These are phyloP conservation scores for Spondyliosoma cantharus DNA, from an alignment of 2,797 vertebrate genomes.

Conservation along the genomic window DNA sequence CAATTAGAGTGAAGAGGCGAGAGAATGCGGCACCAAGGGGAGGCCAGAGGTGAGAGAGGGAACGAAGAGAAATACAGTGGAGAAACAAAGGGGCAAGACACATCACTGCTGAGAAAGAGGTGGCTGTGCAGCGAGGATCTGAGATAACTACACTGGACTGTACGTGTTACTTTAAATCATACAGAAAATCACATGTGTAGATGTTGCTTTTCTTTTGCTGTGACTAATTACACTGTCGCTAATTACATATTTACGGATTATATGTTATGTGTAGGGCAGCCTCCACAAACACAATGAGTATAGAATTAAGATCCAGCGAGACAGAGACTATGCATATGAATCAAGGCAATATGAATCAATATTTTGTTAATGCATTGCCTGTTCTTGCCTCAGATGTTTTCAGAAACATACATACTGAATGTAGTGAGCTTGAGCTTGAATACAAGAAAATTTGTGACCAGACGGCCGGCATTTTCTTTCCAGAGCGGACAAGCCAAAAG, in stretches of 20 bases:
- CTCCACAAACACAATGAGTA: too few species aligned
- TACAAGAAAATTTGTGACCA: too few species aligned
- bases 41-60: slow-evolving; percentile 65
- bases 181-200: not conserved
- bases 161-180: slow-evolving; percentile 2
- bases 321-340: too few species aligned
- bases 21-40: slow-evolving; percentile 37
- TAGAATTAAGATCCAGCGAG: too few species aligned
- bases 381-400: too few species aligned
- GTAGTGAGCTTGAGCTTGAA: too few species aligned
- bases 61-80: slow-evolving; percentile 26
- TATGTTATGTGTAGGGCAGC: too few species aligned
- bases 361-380: too few species aligned
- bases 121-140: slow-evolving; percentile 21
- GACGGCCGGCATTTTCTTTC: too few species aligned
- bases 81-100: slow-evolving; percentile 11
- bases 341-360: too few species aligned
- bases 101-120: not conserved
- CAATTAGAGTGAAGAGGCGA: slow-evolving; percentile 78
- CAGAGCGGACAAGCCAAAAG: too few species aligned
- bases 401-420: too few species aligned
- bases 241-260: not conserved
- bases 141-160: not conserved
- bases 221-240: not conserved
- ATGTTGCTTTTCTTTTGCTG: slow-evolving; percentile 6